phyloP scores from a whole-genome alignment of 2,797 vertebrate species.

The Phaenicophaeus curvirostris region DNA sequence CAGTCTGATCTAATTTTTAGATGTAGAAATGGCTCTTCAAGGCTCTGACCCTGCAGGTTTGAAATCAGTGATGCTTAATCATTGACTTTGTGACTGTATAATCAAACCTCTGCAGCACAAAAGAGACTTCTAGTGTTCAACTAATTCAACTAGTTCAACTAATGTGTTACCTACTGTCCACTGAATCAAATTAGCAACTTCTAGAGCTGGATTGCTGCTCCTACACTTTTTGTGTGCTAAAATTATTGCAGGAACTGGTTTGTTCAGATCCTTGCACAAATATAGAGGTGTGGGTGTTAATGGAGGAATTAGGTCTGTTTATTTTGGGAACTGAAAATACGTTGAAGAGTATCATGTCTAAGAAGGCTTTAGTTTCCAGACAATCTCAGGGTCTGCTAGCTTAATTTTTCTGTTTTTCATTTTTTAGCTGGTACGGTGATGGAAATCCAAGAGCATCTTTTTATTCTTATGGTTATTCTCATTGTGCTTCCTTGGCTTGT shows the following conservation, averaged over 20 bases:
- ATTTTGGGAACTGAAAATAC: neutral
- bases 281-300: neutral
- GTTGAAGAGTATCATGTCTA: accelerated
- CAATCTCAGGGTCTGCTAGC: neutral
- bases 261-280: neutral
- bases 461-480: neutral
- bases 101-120: neutral
- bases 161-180: neutral
- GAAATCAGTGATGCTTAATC: neutral
- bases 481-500: neutral
- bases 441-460: neutral
- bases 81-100: neutral
- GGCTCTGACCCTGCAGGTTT: neutral
- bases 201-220: neutral
- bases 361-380: neutral
- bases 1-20: neutral
- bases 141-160: no score
- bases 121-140: neutral
- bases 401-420: neutral
- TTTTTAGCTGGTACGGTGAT: neutral
- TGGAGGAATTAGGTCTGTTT: neutral
- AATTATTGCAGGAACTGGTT: neutral
- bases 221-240: neutral
- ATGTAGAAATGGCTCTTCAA: neutral
- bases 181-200: neutral